phyloP scores from a whole-genome alignment of 2,888 invertebrate species.

The Orthosia cruda region DNA sequence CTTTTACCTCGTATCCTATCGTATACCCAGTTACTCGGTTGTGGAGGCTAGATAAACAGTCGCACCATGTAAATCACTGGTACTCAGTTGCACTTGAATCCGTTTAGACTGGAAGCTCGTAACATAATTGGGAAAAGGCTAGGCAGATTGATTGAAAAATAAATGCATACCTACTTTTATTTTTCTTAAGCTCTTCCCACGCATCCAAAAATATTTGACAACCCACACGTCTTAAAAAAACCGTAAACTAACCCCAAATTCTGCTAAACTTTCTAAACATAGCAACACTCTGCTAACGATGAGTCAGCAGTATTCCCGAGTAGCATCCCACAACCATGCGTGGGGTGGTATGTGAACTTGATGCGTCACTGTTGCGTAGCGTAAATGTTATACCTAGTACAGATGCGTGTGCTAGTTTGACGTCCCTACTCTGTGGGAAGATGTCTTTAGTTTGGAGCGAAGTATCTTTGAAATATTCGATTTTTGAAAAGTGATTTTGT shows the following conservation, averaged over 20 bases:
- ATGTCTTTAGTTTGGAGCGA: not conserved
- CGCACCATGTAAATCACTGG: no score
- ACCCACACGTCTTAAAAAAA: not conserved
- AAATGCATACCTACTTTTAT: not conserved
- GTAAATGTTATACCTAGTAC: not conserved
- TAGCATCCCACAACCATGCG: slow-evolving; percentile 38
- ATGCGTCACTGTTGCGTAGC: slow-evolving; percentile 48
- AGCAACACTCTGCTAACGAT: slow-evolving; percentile 50
- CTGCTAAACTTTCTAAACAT: slow-evolving; percentile 3
- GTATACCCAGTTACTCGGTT: no score
- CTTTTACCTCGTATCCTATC: no score
- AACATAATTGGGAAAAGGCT: no score
- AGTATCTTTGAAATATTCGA: not conserved
- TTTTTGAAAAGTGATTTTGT: no score
- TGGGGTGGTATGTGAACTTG: slow-evolving; percentile 32
- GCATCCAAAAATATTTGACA: not conserved
- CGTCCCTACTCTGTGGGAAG: not conserved
- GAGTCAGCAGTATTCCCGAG: slow-evolving; percentile 58
- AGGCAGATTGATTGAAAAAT: not conserved
- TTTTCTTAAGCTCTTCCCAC: not conserved
- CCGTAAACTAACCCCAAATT: not conserved
- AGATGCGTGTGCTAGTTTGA: slow-evolving; percentile 16
- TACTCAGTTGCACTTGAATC: no score
- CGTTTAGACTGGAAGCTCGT: no score
- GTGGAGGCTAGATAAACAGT: no score